phyloP scores from a whole-genome alignment of 1,140 invertebrate genomes.

The Agraylea sexmaculata region DNA sequence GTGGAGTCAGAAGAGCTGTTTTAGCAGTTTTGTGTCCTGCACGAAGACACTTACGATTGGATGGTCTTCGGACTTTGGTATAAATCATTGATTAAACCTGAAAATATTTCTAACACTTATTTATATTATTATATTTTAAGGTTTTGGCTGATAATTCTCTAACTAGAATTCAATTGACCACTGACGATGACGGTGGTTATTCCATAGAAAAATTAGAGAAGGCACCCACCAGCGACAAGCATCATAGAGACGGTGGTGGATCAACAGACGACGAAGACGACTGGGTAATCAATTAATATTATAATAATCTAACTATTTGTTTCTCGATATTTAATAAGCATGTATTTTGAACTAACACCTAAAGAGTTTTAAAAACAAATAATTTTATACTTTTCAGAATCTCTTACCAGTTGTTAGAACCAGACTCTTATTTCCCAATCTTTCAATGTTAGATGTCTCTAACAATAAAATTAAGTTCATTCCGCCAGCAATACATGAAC shows the following conservation, averaged over 20 bases:
- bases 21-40: constrained; percentile 72
- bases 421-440: constrained; percentile 78
- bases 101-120: constrained; percentile 4
- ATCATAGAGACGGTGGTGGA: constrained; percentile 26
- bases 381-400: constrained; percentile 22
- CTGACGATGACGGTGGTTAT: constrained; percentile 51
- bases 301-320: constrained; percentile 7
- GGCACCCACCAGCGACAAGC: constrained; percentile 8
- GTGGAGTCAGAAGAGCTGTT: constrained; percentile 58
- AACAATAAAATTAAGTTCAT: constrained; percentile 67
- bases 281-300: constrained; percentile 31
- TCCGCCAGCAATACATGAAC: constrained; percentile 73
- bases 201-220: constrained; percentile 20
- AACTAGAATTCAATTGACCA: constrained; percentile 62
- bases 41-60: constrained; percentile 66
- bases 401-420: constrained; percentile 41
- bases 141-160: constrained; percentile 79
- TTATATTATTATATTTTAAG: constrained; percentile 20
- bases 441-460: constrained; percentile 91
- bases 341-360: constrained; percentile 4
- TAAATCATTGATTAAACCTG: neutral
- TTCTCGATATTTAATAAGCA: neutral
- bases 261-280: constrained; percentile 43
- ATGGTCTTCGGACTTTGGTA: constrained; percentile 64
- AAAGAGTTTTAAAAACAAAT: constrained; percentile 6